Conservation (phyloP, 2,888 invertebrate genomes). For the Actias luna region DNA sequence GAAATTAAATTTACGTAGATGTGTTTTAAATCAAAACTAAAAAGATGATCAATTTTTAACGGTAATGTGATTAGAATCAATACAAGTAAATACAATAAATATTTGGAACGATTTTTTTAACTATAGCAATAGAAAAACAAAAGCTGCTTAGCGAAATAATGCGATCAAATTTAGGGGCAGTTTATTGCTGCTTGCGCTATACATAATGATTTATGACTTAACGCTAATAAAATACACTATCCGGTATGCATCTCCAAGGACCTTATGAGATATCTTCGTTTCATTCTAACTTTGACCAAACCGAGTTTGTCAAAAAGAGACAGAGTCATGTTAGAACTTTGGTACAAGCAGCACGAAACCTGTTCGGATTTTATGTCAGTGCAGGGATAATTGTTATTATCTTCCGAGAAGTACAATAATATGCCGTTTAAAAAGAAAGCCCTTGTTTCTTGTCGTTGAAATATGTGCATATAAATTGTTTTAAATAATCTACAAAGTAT, state of each 20-base stretch:
- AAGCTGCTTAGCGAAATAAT: constrained; percentile 35
- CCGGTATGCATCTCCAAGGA: constrained; percentile 31
- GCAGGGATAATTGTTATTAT: constrained; percentile 6
- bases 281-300: neutral
- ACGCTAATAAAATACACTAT: constrained; percentile 40
- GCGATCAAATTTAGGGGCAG: constrained; percentile 53
- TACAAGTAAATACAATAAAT: too few relatives aligned
- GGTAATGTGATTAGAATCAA: too few relatives aligned
- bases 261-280: constrained; percentile 1
- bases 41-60: too few relatives aligned
- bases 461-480: neutral
- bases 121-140: neutral
- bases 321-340: neutral
- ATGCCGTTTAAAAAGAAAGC: neutral
- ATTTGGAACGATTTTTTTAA: neutral
- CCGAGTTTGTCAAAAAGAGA: neutral
- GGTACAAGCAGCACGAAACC: neutral
- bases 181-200: constrained; percentile 38
- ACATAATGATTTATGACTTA: constrained; percentile 51
- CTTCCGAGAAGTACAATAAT: constrained; percentile 2
- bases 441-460: neutral
- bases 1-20: too few relatives aligned
- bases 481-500: neutral
- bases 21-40: too few relatives aligned
- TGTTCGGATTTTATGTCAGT: constrained; percentile 8